Evolutionary conservation across 2,888 invertebrate species (phyloP).

Genomic region (Nesidiocoris tenuis): DNA sequence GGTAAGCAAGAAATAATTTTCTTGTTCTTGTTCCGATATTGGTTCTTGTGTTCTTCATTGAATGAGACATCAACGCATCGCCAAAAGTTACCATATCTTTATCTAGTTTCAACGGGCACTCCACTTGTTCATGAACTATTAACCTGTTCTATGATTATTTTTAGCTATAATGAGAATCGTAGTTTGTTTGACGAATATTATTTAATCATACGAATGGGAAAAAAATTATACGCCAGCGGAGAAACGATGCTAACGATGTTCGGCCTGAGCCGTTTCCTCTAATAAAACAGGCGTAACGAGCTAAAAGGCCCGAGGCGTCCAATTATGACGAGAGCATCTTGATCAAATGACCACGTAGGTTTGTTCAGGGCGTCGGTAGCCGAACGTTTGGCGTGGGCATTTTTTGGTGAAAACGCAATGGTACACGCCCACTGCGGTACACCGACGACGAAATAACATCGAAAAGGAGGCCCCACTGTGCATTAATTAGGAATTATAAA

Average conservation of each 20-base stretch:
- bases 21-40: too few relatives aligned
- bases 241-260: not conserved
- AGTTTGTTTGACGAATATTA: not conserved
- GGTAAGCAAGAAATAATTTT: too few relatives aligned
- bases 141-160: too few relatives aligned
- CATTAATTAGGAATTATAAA: not conserved
- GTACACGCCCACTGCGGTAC: not conserved
- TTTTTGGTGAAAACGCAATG: not conserved
- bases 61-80: too few relatives aligned
- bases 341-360: not conserved
- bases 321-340: not conserved
- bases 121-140: too few relatives aligned
- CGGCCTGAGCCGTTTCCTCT: not conserved
- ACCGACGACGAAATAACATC: not conserved
- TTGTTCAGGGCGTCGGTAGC: not conserved
- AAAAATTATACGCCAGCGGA: not conserved
- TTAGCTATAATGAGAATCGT: not conserved
- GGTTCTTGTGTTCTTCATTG: too few relatives aligned
- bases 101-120: too few relatives aligned
- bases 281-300: not conserved
- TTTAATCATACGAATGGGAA: not conserved
- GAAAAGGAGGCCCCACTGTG: not conserved
- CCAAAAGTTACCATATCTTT: too few relatives aligned
- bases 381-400: not conserved
- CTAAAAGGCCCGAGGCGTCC: not conserved